phyloP scores from a whole-genome alignment of 1,140 invertebrate genomes.

The Brachionus manjavacas region DNA sequence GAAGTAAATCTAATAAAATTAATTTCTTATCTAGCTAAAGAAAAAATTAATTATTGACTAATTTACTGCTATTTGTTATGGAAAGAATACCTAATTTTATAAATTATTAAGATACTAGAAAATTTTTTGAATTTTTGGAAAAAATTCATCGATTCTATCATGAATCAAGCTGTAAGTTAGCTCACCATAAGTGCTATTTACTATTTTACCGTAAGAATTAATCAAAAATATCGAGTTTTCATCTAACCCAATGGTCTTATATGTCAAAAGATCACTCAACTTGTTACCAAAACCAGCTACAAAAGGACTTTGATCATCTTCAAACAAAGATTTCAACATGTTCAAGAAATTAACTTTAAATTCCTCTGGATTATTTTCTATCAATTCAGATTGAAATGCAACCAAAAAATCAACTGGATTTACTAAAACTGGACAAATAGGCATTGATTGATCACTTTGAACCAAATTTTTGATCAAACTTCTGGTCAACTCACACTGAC shows the following conservation, averaged over 20 bases:
- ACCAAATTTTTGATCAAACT: slow-evolving; percentile 87
- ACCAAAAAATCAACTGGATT: slow-evolving; percentile 93
- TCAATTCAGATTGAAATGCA: slow-evolving; percentile 90
- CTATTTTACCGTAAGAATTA: slow-evolving; percentile 73
- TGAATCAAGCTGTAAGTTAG: neutral
- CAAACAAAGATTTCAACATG: slow-evolving; percentile 86
- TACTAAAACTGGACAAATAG: slow-evolving; percentile 88
- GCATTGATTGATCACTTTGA: slow-evolving; percentile 77
- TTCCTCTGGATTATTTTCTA: slow-evolving; percentile 96
- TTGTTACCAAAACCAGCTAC: slow-evolving; percentile 96
- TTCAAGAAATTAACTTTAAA: slow-evolving; percentile 96
- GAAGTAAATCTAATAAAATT: neutral
- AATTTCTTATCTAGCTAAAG: neutral
- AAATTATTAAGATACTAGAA: neutral
- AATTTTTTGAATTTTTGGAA: neutral
- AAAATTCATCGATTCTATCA: slow-evolving; percentile 4
- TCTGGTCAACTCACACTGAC: slow-evolving; percentile 77
- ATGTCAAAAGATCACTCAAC: slow-evolving; percentile 84
- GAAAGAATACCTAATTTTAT: neutral
- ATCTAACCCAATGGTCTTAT: slow-evolving; percentile 90
- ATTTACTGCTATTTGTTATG: too few species aligned
- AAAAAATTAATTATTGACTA: neutral
- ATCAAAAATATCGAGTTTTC: slow-evolving; percentile 95
- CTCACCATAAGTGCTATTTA: neutral
- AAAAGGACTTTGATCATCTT: slow-evolving; percentile 69